Evolutionary conservation across 2,888 invertebrate species (phyloP).

Genomic region (Oscheius sp.): DNA sequence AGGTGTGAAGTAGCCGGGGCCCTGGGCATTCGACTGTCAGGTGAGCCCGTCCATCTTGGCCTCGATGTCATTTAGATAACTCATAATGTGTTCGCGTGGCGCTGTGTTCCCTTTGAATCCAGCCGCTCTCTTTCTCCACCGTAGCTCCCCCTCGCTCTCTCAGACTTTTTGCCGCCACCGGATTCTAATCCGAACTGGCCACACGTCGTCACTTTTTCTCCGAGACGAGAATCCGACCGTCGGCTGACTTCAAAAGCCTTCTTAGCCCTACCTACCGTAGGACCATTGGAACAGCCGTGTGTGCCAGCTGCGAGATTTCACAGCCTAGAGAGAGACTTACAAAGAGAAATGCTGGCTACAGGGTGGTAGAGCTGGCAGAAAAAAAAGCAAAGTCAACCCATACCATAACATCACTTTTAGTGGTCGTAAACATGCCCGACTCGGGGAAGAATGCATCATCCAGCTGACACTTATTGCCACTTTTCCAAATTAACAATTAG

Average conservation of each 20-base stretch:
- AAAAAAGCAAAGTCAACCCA: background rate
- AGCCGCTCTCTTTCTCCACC: slow-evolving; percentile 13
- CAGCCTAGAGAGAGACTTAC: too few species aligned
- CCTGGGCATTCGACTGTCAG: background rate
- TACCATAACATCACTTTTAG: background rate
- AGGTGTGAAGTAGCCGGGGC: background rate
- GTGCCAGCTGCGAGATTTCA: background rate
- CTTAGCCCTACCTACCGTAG: background rate
- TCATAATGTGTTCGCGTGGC: slow-evolving; percentile 31
- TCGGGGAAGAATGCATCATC: too few species aligned
- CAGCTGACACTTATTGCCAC: background rate
- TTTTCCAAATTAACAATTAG: background rate
- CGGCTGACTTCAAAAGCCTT: background rate
- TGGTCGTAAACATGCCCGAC: background rate
- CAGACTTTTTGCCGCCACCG: background rate
- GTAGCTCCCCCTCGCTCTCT: background rate
- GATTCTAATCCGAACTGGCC: slow-evolving; percentile 23
- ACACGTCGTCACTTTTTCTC: background rate
- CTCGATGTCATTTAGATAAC: slow-evolving; percentile 32
- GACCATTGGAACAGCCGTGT: background rate
- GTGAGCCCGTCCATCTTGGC: slow-evolving; percentile 13
- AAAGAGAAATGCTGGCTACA: too few species aligned
- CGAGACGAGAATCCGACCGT: background rate
- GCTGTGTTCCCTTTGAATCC: slow-evolving; percentile 14
- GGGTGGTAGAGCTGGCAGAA: background rate